These are phyloP conservation scores for Lepidochitona cinerea DNA, from an alignment of 2,888 invertebrate species.

Conservation along the genomic window DNA sequence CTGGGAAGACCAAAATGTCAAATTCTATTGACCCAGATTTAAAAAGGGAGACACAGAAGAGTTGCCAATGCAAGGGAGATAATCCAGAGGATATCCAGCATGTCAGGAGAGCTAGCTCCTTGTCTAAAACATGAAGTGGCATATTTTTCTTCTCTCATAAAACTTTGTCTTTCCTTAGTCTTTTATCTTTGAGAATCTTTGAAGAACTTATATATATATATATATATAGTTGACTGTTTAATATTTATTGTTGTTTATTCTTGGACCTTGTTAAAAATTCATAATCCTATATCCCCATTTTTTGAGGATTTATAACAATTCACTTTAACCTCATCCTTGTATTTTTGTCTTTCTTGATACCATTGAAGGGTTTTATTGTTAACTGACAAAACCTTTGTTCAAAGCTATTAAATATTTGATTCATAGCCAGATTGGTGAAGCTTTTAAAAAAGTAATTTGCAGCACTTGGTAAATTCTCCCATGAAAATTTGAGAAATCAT, in stretches of 20 bases:
- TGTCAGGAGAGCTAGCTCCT: neutral
- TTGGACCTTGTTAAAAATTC: no score
- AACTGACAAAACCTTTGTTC: neutral
- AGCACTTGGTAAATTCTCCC: no score
- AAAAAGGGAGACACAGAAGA: neutral
- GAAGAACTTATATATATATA: no score
- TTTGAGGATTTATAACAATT: no score
- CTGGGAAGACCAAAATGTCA: neutral
- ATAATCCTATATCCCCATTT: no score
- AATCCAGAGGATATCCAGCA: neutral
- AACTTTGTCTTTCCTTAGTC: neutral
- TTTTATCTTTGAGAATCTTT: no score
- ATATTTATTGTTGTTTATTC: no score
- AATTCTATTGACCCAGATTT: neutral
- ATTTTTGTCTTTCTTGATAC: no score
- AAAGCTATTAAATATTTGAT: neutral
- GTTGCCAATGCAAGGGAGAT: neutral
- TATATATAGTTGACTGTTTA: no score
- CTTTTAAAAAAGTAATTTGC: no score
- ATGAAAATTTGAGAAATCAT: no score
- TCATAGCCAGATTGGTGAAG: neutral
- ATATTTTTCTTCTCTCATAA: neutral
- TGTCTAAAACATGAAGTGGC: neutral
- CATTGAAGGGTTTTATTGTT: neutral
- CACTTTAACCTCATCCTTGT: no score